These are phyloP conservation scores for Petrolisthes cinctipes DNA, from an alignment of 2,888 invertebrate genomes.

Conservation along the genomic window DNA sequence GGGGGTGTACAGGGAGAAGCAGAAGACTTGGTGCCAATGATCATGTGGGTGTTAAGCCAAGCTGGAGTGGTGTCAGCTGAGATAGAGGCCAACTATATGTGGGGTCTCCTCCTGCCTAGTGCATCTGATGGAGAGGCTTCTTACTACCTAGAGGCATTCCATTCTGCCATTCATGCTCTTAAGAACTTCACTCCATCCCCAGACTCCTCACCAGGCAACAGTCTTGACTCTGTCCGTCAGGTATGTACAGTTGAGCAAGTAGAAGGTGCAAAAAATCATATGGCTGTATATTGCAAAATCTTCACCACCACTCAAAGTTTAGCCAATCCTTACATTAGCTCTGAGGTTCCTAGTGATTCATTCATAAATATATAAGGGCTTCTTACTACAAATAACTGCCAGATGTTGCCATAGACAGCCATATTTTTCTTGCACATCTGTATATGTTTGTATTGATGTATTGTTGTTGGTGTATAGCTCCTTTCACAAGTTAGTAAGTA, in stretches of 20 bases:
- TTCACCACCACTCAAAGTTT: no score
- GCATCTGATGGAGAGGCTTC: slow-evolving; percentile 92
- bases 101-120: slow-evolving; percentile 90
- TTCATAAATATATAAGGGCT: no score
- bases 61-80: slow-evolving; percentile 92
- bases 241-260: slow-evolving; percentile 8
- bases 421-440: no score
- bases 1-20: slow-evolving; percentile 74
- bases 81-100: slow-evolving; percentile 96
- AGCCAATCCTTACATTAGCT: no score
- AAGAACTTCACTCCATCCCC: slow-evolving; percentile 75
- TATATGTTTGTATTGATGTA: no score
- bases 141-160: slow-evolving; percentile 93
- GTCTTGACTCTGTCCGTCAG: slow-evolving; percentile 60
- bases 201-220: slow-evolving; percentile 66
- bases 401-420: no score
- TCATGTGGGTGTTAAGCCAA: slow-evolving; percentile 91
- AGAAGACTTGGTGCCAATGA: slow-evolving; percentile 90
- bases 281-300: no score
- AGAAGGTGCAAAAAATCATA: no score
- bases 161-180: slow-evolving; percentile 90
- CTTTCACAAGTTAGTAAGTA: no score
- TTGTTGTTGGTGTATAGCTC: no score
- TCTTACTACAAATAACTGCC: no score
- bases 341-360: no score